Percentiles rank a stretch among this genome's conserved stretches.
These are phyloP conservation scores for Hetaerina titia DNA, from an alignment of 2,888 invertebrate genomes.

Conservation along the genomic window DNA sequence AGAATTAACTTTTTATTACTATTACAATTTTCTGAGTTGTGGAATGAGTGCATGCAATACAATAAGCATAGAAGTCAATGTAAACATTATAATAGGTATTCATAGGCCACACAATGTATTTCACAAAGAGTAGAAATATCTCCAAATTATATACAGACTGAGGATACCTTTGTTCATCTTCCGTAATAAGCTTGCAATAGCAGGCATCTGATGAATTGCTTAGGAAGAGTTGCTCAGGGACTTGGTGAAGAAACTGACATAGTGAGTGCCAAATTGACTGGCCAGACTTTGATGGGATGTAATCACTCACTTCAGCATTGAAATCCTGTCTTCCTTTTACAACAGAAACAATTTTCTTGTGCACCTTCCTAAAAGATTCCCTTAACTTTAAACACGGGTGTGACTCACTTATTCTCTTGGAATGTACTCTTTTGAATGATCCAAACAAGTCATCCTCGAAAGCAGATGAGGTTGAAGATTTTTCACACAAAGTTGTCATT, in stretches of 20 bases:
- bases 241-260: not conserved
- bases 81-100: not conserved
- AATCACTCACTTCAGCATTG: not conserved
- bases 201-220: slow-evolving; percentile 75
- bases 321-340: not conserved
- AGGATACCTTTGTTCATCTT: slow-evolving; percentile 85
- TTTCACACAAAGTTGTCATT: not conserved
- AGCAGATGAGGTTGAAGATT: not conserved
- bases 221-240: not conserved
- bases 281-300: not conserved
- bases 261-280: not conserved
- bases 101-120: not conserved
- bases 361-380: not conserved
- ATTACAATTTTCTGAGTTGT: not conserved
- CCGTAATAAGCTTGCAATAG: slow-evolving; percentile 83
- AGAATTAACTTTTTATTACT: not conserved
- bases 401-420: not conserved
- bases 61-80: not conserved
- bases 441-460: slow-evolving; percentile 11
- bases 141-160: not conserved
- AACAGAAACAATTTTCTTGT: not conserved
- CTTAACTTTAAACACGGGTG: not conserved
- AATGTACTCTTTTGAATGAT: not conserved
- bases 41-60: not conserved
- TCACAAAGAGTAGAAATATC: not conserved